A percentile compares a stretch with the other conserved stretches of the same genome.
phyloP scores from a whole-genome alignment of 2,888 invertebrate species.

The Myathropa florea region DNA sequence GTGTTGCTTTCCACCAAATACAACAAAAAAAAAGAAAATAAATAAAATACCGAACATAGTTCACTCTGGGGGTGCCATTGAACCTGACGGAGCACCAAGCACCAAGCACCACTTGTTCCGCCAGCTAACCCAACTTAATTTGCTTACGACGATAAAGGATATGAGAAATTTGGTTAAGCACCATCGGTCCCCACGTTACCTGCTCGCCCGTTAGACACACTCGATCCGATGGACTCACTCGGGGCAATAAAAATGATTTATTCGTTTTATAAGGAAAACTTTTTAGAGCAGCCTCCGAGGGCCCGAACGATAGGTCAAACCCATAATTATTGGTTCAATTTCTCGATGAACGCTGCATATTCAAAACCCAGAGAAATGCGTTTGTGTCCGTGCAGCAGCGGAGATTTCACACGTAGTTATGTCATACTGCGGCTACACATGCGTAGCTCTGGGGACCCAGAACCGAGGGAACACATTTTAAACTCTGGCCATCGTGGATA shows the following conservation, averaged over 20 bases:
- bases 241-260: constrained; percentile 70
- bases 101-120: constrained; percentile 19
- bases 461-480: constrained; percentile 15
- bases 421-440: constrained; percentile 39
- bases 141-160: constrained; percentile 63
- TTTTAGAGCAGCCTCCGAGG: constrained; percentile 63
- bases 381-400: constrained; percentile 14
- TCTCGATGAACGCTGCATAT: constrained; percentile 59
- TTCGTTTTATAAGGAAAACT: constrained; percentile 68
- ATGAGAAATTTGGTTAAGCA: constrained; percentile 28
- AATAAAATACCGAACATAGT: constrained; percentile 38
- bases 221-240: constrained; percentile 39
- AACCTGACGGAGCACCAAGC: constrained; percentile 53
- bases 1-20: constrained; percentile 63
- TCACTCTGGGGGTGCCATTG: constrained; percentile 52
- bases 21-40: constrained; percentile 16
- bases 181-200: background rate
- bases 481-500: constrained; percentile 45
- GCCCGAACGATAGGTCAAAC: constrained; percentile 69
- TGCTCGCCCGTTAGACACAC: background rate
- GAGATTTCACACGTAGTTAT: constrained; percentile 64
- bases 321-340: constrained; percentile 70
- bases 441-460: constrained; percentile 33
- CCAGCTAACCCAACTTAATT: constrained; percentile 44
- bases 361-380: constrained; percentile 9